Evolutionary conservation across 2,888 invertebrate genomes (phyloP).

Genomic region (Plusia festucae): DNA sequence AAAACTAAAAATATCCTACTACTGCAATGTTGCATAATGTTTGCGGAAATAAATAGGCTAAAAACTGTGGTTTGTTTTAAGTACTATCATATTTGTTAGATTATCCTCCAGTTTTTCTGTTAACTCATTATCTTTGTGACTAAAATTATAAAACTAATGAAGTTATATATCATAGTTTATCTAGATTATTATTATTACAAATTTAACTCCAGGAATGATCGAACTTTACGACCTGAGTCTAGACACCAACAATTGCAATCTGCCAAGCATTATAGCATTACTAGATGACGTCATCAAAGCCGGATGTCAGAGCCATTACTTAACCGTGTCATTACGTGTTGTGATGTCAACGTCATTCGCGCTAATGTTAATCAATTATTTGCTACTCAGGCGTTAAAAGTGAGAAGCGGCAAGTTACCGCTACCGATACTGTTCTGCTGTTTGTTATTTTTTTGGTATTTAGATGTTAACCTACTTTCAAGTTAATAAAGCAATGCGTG

Average conservation of each 20-base stretch:
- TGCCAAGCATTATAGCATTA: neutral
- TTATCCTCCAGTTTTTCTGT: neutral
- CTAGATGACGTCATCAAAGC: neutral
- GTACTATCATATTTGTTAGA: neutral
- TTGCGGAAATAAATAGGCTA: neutral
- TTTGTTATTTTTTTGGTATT: too few relatives aligned
- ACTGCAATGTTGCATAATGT: neutral
- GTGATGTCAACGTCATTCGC: constrained; percentile 21
- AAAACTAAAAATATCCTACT: neutral
- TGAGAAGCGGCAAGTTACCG: constrained; percentile 1
- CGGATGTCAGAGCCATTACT: constrained; percentile 28
- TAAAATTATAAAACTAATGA: too few relatives aligned
- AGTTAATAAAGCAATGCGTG: too few relatives aligned
- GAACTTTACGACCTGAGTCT: neutral
- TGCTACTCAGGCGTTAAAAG: constrained; percentile 30
- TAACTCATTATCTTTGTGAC: too few relatives aligned
- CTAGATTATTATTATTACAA: too few relatives aligned
- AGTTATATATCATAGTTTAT: too few relatives aligned
- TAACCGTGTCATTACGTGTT: constrained; percentile 33
- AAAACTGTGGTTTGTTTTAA: neutral
- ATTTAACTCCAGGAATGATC: neutral
- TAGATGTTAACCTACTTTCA: too few relatives aligned
- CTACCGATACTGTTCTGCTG: neutral
- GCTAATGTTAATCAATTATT: constrained; percentile 34
- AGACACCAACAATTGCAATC: constrained; percentile 4